A percentile compares a stretch with the other conserved stretches of the same genome.
Evolutionary conservation across 1,140 invertebrate genomes (phyloP).

Genomic region (Orius laevigatus): DNA sequence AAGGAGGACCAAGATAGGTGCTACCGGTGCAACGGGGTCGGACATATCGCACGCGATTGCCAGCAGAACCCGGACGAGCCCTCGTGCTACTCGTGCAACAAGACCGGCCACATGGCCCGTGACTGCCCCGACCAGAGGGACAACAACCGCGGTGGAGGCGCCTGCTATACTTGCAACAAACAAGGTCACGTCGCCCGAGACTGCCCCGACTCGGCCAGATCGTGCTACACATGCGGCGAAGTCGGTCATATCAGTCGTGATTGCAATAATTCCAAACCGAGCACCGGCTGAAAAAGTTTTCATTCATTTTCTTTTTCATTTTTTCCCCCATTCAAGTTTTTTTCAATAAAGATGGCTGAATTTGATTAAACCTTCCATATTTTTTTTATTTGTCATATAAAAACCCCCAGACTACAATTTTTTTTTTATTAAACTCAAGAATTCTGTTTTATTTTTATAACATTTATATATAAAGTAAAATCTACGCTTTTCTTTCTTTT

Average conservation of each 20-base stretch:
- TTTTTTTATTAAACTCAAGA: too few relatives aligned
- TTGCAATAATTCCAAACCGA: slow-evolving; percentile 42
- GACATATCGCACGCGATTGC: slow-evolving; percentile 82
- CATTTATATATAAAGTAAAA: too few relatives aligned
- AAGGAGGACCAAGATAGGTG: slow-evolving; percentile 66
- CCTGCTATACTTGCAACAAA: slow-evolving; percentile 80
- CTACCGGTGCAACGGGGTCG: slow-evolving; percentile 68
- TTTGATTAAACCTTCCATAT: too few relatives aligned
- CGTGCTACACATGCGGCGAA: slow-evolving; percentile 78
- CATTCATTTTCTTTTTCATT: too few relatives aligned
- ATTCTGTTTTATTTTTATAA: too few relatives aligned
- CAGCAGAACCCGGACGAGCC: slow-evolving; percentile 59
- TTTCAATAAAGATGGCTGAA: too few relatives aligned
- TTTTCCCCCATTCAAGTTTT: too few relatives aligned
- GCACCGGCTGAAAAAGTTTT: too few relatives aligned
- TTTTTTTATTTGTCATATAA: too few relatives aligned
- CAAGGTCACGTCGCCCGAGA: slow-evolving; percentile 76
- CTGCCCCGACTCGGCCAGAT: slow-evolving; percentile 63
- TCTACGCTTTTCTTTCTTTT: too few relatives aligned
- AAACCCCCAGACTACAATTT: too few relatives aligned
- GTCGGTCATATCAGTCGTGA: slow-evolving; percentile 78
- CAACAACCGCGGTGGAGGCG: slow-evolving; percentile 36
- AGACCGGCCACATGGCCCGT: slow-evolving; percentile 72
- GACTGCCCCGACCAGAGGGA: slow-evolving; percentile 62
- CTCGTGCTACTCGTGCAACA: slow-evolving; percentile 79